These are phyloP conservation scores for Agrotis clavis DNA, from an alignment of 2,888 invertebrate genomes.

Conservation along the genomic window DNA sequence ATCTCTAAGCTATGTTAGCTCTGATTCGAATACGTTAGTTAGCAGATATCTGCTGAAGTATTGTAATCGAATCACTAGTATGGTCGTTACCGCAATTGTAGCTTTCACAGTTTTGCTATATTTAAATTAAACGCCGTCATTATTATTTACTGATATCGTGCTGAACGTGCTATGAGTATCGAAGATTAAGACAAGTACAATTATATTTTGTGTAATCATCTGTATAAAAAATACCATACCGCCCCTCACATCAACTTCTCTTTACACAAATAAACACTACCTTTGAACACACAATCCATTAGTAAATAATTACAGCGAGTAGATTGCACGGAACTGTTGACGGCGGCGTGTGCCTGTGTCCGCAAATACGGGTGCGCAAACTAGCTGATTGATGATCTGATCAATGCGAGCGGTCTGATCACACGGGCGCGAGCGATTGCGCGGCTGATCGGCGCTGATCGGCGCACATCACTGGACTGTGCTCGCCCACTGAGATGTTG, in stretches of 20 bases:
- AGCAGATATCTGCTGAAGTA: too few species aligned
- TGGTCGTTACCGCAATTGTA: too few species aligned
- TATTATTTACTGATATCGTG: too few species aligned
- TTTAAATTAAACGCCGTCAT: too few species aligned
- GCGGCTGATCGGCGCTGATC: constrained; percentile 5
- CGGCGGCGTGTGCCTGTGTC: constrained; percentile 16
- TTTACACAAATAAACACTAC: not conserved
- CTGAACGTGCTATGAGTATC: too few species aligned
- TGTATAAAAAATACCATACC: not conserved
- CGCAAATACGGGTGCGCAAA: constrained; percentile 65
- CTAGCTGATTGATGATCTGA: constrained; percentile 66
- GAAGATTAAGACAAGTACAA: too few species aligned
- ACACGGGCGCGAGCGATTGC: constrained; percentile 43
- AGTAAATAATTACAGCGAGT: constrained; percentile 61
- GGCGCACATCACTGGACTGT: constrained; percentile 2
- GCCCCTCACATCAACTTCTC: not conserved
- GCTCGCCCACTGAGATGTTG: not conserved
- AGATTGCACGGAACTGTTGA: constrained; percentile 50
- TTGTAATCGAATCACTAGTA: too few species aligned
- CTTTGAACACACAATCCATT: constrained; percentile 12
- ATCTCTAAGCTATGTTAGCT: too few species aligned
- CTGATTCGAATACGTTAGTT: too few species aligned
- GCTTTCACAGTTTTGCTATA: too few species aligned
- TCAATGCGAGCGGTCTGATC: constrained; percentile 52
- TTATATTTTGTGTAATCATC: too few species aligned